Conservation (phyloP, 2,888 invertebrate genomes). For the Ctenicera cuprea region DNA sequence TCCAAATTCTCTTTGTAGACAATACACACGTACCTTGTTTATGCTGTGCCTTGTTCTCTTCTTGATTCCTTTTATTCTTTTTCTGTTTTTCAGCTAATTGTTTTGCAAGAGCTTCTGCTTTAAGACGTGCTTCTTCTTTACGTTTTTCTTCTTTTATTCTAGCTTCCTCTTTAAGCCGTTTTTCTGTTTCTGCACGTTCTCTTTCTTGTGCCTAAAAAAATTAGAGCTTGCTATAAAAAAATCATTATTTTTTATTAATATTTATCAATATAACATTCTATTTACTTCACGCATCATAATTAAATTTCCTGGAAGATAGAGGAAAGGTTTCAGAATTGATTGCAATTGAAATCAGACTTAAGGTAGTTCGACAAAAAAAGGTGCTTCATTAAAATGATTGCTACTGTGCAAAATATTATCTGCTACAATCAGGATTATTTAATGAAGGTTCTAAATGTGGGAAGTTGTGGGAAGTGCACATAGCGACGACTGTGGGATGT, state of each 20-base stretch:
- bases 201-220: slow-evolving; percentile 46
- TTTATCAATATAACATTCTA: no score
- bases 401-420: no score
- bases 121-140: slow-evolving; percentile 59
- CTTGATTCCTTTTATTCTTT: slow-evolving; percentile 55
- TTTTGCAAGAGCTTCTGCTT: slow-evolving; percentile 55
- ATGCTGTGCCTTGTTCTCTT: slow-evolving; percentile 44
- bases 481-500: no score
- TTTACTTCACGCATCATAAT: no score
- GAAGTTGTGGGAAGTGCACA: no score
- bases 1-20: no score
- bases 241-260: background rate
- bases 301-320: no score
- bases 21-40: slow-evolving; percentile 42
- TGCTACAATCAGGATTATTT: no score
- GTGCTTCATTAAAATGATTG: no score
- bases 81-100: slow-evolving; percentile 53
- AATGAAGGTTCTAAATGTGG: no score
- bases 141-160: slow-evolving; percentile 64
- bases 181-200: slow-evolving; percentile 53
- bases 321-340: background rate
- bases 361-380: no score
- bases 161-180: slow-evolving; percentile 68
- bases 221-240: no score
- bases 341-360: background rate